Conservation (phyloP, 2,797 vertebrate genomes). For the Eremophila alpestris region DNA sequence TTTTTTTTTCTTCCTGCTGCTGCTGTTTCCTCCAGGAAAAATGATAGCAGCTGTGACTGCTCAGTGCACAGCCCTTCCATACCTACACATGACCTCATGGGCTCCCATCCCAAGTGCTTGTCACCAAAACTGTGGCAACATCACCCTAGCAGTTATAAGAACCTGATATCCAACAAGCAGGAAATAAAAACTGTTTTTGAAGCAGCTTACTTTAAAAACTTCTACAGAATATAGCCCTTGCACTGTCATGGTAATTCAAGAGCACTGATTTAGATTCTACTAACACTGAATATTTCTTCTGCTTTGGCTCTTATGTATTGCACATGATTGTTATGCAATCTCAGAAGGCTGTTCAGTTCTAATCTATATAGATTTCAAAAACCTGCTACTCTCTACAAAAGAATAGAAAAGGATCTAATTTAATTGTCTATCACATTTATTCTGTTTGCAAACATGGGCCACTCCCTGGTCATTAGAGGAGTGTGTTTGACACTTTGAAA, state of each 20-base stretch:
- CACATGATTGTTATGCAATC: fast-evolving
- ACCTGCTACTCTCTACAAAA: background rate
- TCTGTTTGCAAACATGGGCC: background rate
- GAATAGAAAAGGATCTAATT: background rate
- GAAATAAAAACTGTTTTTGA: background rate
- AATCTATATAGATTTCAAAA: background rate
- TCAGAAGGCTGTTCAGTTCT: background rate
- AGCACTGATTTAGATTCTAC: background rate
- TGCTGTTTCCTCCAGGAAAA: background rate
- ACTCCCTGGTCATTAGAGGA: background rate
- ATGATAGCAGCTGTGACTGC: background rate
- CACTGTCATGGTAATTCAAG: background rate
- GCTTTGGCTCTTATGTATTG: background rate
- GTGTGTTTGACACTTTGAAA: background rate
- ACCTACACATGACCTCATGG: too few species aligned
- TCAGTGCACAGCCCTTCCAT: background rate
- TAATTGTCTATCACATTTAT: background rate
- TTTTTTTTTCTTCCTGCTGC: background rate
- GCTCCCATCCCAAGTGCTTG: background rate
- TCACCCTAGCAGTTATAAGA: too few species aligned
- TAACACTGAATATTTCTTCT: background rate
- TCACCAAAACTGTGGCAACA: background rate
- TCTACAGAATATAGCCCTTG: background rate
- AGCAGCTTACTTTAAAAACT: background rate
- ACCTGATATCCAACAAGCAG: background rate